phyloP scores from a whole-genome alignment of 2,797 vertebrate genomes.

The Clamator glandarius region DNA sequence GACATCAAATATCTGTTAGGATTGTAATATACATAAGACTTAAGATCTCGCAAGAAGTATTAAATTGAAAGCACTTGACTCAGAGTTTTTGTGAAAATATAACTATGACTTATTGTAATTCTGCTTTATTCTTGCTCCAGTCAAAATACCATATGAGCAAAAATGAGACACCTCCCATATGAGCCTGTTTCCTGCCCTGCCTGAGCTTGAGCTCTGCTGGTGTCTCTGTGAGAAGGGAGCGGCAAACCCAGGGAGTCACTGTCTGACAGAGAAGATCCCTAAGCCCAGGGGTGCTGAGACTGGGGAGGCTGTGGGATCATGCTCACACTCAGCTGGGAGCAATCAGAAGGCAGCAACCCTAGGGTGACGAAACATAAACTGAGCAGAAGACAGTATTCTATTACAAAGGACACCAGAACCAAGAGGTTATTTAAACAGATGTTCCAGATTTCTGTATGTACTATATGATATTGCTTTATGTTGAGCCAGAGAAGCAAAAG shows the following conservation, averaged over 20 bases:
- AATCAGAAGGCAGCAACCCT: not conserved
- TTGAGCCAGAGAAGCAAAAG: not conserved
- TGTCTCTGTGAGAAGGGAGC: not conserved
- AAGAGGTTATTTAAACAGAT: not conserved
- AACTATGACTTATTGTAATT: not conserved
- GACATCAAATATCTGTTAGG: not conserved
- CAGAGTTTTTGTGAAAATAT: not conserved
- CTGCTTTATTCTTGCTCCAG: not conserved
- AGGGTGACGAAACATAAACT: not conserved
- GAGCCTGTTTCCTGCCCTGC: not conserved
- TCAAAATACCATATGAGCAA: not conserved
- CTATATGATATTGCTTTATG: not conserved
- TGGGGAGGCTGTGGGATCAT: accelerated
- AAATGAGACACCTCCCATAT: not conserved
- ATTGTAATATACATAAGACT: not conserved
- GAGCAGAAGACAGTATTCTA: not conserved
- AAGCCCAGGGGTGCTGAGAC: accelerated
- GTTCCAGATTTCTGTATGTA: not conserved
- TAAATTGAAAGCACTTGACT: not conserved
- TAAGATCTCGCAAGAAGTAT: not conserved
- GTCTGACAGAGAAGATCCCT: not conserved
- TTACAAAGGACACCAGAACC: not conserved
- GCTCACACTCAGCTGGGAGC: not conserved
- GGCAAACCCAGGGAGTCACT: accelerated
- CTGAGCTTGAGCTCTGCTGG: not conserved